phyloP scores from a whole-genome alignment of 2,113 vertebrate species.

The Forbesichthys papilliferus region DNA sequence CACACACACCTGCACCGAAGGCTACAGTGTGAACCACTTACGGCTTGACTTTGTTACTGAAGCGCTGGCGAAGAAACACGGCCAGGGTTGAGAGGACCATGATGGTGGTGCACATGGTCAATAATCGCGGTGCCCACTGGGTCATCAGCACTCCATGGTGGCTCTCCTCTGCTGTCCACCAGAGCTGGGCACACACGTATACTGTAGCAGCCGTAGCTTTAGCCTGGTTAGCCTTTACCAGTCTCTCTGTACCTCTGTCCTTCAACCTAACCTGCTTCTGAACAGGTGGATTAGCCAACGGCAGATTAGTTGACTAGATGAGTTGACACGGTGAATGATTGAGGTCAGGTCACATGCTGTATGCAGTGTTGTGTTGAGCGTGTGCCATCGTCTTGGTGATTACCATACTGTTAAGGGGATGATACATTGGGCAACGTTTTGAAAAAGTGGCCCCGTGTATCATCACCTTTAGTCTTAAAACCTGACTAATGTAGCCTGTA shows the following conservation, averaged over 20 bases:
- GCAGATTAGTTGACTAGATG: conserved; percentile 59
- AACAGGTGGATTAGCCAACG: conserved; percentile 64
- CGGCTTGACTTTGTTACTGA: conserved; percentile 61
- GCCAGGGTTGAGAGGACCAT: conserved; percentile 74
- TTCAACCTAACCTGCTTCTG: conserved; percentile 3
- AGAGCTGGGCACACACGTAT: background rate
- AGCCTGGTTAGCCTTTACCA: background rate
- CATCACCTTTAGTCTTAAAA: too few species aligned
- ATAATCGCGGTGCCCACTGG: background rate
- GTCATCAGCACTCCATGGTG: conserved; percentile 29
- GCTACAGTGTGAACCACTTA: conserved; percentile 44
- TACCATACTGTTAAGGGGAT: background rate
- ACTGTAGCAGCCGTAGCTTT: background rate
- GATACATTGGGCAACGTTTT: background rate
- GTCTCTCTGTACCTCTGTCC: conserved; percentile 6
- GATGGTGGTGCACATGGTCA: conserved; percentile 74
- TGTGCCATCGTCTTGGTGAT: conserved; percentile 8
- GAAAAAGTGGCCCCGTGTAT: too few species aligned
- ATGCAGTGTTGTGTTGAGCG: conserved; percentile 18
- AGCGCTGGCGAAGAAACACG: conserved; percentile 56
- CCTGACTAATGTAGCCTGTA: too few species aligned
- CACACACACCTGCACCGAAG: too few species aligned
- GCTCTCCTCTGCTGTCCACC: background rate
- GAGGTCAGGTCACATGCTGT: conserved; percentile 13
- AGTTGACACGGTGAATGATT: conserved; percentile 49